Percentiles rank a stretch among this genome's conserved stretches.
These are phyloP conservation scores for Pantherophis vulpinus DNA, from an alignment of 2,797 vertebrate species.

Conservation along the genomic window DNA sequence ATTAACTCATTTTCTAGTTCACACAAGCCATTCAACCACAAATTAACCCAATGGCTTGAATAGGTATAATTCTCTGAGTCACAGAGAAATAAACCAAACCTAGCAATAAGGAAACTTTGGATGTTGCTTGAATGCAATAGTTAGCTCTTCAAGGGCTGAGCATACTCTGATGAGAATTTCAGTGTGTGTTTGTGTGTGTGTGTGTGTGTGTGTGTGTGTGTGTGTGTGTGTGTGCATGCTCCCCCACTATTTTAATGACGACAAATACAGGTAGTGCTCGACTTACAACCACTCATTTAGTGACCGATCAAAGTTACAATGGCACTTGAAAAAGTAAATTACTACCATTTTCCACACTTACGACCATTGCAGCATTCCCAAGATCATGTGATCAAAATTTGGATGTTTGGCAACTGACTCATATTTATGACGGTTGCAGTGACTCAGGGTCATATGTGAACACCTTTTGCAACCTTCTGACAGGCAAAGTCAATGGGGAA, in stretches of 20 bases:
- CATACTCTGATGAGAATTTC: neutral
- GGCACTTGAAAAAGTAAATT: neutral
- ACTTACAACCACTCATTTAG: neutral
- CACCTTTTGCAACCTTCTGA: neutral
- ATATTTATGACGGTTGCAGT: neutral
- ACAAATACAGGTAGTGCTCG: neutral
- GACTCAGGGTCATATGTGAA: neutral
- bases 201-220: too few species aligned
- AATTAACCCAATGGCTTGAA: neutral
- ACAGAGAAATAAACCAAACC: neutral
- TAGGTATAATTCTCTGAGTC: neutral
- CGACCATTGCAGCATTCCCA: neutral
- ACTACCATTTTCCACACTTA: neutral
- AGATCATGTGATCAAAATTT: neutral
- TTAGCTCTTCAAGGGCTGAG: neutral
- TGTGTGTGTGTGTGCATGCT: neutral
- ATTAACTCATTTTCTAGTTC: neutral
- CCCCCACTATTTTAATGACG: neutral
- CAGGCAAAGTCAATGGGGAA: neutral
- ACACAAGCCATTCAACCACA: neutral
- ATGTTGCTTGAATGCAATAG: neutral
- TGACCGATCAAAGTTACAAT: neutral
- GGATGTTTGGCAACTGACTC: neutral
- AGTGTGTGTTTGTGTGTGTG: too few species aligned
- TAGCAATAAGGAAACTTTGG: neutral